A percentile compares a stretch with the other conserved stretches of the same genome.
Evolutionary conservation across 2,113 vertebrate species (phyloP).

Genomic region (Emydocephalus ijimae): DNA sequence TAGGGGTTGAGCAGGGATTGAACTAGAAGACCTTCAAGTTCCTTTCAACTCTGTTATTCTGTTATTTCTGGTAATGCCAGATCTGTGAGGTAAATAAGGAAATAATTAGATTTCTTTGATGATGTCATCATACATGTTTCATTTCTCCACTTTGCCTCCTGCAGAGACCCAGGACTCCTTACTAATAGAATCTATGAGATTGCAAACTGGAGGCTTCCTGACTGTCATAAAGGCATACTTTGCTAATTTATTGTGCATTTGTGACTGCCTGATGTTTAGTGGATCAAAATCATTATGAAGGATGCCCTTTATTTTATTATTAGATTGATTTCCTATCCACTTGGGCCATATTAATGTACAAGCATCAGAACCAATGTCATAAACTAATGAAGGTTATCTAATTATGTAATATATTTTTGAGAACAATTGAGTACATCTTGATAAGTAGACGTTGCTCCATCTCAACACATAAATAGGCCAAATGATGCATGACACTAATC

Average conservation of each 20-base stretch:
- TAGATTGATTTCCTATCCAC: neutral
- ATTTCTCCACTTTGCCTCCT: neutral
- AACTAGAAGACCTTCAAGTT: neutral
- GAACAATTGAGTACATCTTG: neutral
- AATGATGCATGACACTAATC: neutral
- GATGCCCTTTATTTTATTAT: neutral
- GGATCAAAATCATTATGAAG: neutral
- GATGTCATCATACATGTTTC: neutral
- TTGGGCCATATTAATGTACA: neutral
- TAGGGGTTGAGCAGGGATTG: neutral
- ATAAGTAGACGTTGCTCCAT: neutral
- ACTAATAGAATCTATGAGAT: neutral
- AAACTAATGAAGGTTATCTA: neutral
- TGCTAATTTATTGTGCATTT: neutral
- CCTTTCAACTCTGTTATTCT: neutral
- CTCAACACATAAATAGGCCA: neutral
- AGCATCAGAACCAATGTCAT: neutral
- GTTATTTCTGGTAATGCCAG: neutral
- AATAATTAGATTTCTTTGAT: neutral
- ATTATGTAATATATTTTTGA: neutral
- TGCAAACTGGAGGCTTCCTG: neutral
- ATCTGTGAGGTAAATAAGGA: neutral
- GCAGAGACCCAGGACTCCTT: neutral
- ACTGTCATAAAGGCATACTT: neutral
- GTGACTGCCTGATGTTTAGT: neutral